phyloP scores from a whole-genome alignment of 37 sponge, comb jelly and placozoan genomes.

The Lycopodina hypogea region DNA sequence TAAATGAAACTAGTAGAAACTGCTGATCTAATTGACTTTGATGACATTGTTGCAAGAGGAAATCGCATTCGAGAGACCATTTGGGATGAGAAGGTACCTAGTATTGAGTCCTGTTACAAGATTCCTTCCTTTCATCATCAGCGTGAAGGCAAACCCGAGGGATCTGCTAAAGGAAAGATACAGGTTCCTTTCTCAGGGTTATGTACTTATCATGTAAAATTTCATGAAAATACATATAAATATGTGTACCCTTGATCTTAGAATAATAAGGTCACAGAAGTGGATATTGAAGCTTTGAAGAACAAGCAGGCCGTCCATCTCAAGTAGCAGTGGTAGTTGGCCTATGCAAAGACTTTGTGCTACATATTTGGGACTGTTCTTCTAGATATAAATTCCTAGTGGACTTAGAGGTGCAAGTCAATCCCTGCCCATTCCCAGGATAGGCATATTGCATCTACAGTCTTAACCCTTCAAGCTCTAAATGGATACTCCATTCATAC shows the following conservation, averaged over 20 bases:
- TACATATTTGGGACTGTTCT: not conserved
- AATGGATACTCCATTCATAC: conserved; percentile 25
- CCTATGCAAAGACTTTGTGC: too few relatives aligned
- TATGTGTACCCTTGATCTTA: not conserved
- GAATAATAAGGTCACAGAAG: not conserved
- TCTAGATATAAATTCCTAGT: conserved; percentile 21
- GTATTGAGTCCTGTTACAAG: too few relatives aligned
- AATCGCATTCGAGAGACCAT: too few relatives aligned
- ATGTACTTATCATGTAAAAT: conserved; percentile 13
- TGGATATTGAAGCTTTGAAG: not conserved
- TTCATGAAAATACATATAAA: not conserved
- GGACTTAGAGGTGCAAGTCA: conserved; percentile 15
- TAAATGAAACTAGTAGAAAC: too few relatives aligned
- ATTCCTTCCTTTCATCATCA: too few relatives aligned
- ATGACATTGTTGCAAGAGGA: too few relatives aligned
- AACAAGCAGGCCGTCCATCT: too few relatives aligned
- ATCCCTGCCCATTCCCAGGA: conserved; percentile 16
- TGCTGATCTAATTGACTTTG: too few relatives aligned
- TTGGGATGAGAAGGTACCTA: too few relatives aligned
- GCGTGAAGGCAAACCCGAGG: too few relatives aligned
- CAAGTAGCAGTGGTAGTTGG: not conserved
- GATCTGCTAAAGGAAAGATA: too few relatives aligned
- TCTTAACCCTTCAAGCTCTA: conserved; percentile 2
- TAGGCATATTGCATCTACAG: not conserved
- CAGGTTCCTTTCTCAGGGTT: not conserved